Percentiles rank a stretch among this genome's conserved stretches.
Evolutionary conservation across 2,888 invertebrate genomes (phyloP).

Genomic region (Resseliella maxima): DNA sequence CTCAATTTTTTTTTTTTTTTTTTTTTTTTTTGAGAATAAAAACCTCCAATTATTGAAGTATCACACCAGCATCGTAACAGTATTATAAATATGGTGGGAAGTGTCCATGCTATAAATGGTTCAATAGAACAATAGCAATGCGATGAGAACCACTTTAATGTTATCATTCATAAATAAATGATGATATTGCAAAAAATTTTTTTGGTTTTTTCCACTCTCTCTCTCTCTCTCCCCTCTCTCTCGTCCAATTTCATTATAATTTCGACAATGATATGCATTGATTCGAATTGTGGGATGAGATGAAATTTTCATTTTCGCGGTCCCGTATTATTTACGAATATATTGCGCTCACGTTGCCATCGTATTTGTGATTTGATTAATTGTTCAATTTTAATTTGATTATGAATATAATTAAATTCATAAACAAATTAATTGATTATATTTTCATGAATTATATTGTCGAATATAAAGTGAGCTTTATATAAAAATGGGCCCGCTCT

Average conservation of each 20-base stretch:
- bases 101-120: not conserved
- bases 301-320: too few species aligned
- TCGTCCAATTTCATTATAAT: not conserved
- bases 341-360: not conserved
- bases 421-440: conserved; percentile 44
- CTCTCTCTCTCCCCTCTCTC: not conserved
- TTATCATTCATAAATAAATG: conserved; percentile 31
- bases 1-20: not conserved
- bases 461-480: not conserved
- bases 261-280: not conserved
- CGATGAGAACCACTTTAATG: conserved; percentile 48
- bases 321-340: too few species aligned
- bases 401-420: conserved; percentile 39
- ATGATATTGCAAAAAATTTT: conserved; percentile 23
- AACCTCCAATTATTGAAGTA: too few species aligned
- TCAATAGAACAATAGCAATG: not conserved
- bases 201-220: conserved; percentile 7
- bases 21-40: too few species aligned
- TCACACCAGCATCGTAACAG: not conserved
- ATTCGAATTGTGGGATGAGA: too few species aligned
- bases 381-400: conserved; percentile 44
- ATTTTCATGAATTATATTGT: conserved; percentile 11
- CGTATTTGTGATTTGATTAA: not conserved
- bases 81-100: not conserved
- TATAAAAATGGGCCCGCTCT: not conserved